Conservation (phyloP, 2,113 vertebrate genomes). For the Oceanodroma tethys region DNA sequence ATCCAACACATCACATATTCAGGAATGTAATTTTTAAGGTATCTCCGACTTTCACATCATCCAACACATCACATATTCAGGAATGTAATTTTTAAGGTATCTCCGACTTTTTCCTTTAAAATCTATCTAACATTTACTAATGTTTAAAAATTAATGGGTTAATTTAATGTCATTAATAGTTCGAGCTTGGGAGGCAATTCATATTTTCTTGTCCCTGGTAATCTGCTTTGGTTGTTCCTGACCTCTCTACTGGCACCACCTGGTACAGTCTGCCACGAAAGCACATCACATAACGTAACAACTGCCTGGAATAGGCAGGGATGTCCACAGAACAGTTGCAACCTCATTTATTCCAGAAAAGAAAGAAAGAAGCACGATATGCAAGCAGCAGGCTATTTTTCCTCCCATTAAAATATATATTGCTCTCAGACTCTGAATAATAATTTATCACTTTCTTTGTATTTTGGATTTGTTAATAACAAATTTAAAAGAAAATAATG, state of each 20-base stretch:
- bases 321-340: not conserved
- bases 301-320: not conserved
- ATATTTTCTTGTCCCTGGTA: not conserved
- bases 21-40: not conserved
- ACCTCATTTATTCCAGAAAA: not conserved
- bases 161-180: not conserved
- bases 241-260: not conserved
- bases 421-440: constrained; percentile 3
- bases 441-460: constrained; percentile 20
- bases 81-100: not conserved
- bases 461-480: constrained; percentile 50
- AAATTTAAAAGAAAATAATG: constrained; percentile 53
- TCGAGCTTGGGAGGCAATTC: not conserved
- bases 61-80: not conserved
- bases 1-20: not conserved
- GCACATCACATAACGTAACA: not conserved
- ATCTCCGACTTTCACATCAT: not conserved
- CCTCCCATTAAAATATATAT: not conserved
- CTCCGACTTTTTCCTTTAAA: not conserved
- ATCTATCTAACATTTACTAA: not conserved
- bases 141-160: not conserved
- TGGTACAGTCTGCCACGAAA: not conserved
- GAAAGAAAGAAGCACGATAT: not conserved
- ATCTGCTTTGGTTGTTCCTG: not conserved
- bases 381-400: not conserved